Conservation (phyloP, 1,140 invertebrate genomes). For the Alviniconcha marisindica region DNA sequence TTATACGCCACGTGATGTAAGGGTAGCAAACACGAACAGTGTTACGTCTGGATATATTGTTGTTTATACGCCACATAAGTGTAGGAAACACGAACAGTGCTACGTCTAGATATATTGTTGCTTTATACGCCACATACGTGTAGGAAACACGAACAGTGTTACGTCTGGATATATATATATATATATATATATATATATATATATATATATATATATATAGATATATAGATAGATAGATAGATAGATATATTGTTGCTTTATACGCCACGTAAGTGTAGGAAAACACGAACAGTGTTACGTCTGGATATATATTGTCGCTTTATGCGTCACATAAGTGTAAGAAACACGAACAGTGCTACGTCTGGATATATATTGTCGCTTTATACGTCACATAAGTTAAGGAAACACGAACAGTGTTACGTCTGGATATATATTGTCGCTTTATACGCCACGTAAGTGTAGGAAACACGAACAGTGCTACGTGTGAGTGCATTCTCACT, state of each 20-base stretch:
- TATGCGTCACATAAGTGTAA: too few species aligned
- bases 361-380: not conserved
- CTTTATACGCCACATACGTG: not conserved
- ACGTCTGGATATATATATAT: not conserved
- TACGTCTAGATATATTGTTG: not conserved
- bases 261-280: not conserved
- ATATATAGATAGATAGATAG: not conserved
- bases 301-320: not conserved
- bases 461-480: not conserved
- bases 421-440: not conserved
- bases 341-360: not conserved
- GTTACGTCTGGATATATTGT: too few species aligned
- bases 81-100: too few species aligned
- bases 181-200: not conserved
- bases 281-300: not conserved
- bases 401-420: not conserved
- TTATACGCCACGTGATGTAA: too few species aligned
- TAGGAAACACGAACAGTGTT: not conserved
- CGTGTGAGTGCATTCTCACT: too few species aligned
- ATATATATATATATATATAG: not conserved
- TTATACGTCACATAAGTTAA: not conserved
- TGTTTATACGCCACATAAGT: not conserved
- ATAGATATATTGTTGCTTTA: not conserved
- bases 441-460: too few species aligned
- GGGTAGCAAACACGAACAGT: too few species aligned